Base-by-base conservation (phyloP, 1,140 invertebrate species). In the Drosophila kanapiae region DNA sequence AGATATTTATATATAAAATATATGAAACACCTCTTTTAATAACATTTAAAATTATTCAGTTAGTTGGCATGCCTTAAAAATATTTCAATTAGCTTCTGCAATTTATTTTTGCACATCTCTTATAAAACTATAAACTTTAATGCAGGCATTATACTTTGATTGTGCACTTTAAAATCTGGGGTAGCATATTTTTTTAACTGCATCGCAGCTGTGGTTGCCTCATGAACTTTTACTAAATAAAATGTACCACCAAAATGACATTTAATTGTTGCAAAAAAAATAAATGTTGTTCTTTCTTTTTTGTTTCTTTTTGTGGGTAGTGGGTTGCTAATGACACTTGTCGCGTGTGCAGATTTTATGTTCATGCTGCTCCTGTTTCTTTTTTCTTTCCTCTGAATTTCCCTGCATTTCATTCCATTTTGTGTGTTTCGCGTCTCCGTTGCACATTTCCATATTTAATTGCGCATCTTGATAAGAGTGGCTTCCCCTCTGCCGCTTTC, bases 371-470 rank as follows among this genome's bases (percentile, higher is more conserved):
- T 56, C 75, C 49, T 70, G 75, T 64, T 23, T 23, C 23, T 23
- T 23, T 23, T 23, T 23, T 23, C 3, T 23, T 64, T 61, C 31
- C 60, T 27, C 70, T 76, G 71, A 58, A 72, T 84, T 65, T 79
- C 27, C 54, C 65, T 61, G 62, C 69, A 67, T 78, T 78, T 81
- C 51, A 3, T 37, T 75, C 38, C 74, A 74, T 81, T 86, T 80
- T 72, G 69, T 72, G 67, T 71, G 67, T 47, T 48, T 37, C 54
- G 54, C 48, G 45, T 65, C 56, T 78, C 64, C 69, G 68, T 67
- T 84, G 85, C 75, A 77, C 85, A 88, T 88, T 88, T 85, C 85
- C 85, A 88, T 88, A 88, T 88, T 88, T 88, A 88, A 88, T 88
- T 88, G 85, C 85, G 75, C 85, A 88, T 88, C 85, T 88, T 88